phyloP scores from a whole-genome alignment of 2,888 invertebrate species.

The Anticlea derivata region DNA sequence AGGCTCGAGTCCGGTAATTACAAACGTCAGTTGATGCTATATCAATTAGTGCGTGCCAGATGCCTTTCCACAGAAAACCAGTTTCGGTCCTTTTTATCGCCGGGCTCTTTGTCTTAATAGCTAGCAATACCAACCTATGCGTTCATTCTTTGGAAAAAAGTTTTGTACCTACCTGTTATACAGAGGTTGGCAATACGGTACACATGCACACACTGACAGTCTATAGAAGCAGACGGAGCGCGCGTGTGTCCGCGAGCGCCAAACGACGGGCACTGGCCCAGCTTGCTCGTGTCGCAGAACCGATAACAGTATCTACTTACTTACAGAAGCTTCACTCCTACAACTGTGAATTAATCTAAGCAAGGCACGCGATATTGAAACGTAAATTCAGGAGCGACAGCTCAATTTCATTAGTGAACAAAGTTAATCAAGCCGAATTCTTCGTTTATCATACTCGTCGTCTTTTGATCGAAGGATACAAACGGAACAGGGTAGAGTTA shows the following conservation, averaged over 20 bases:
- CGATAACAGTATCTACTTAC: slow-evolving; percentile 2
- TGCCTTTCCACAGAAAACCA: slow-evolving; percentile 72
- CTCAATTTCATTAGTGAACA: background rate
- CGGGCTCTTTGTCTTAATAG: slow-evolving; percentile 60
- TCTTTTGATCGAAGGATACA: no score
- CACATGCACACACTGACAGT: slow-evolving; percentile 69
- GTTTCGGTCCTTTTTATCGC: slow-evolving; percentile 71
- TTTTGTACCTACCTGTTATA: slow-evolving; percentile 78
- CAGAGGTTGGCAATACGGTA: slow-evolving; percentile 73
- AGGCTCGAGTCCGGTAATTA: slow-evolving; percentile 52
- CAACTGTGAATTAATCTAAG: background rate
- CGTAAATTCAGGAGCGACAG: background rate
- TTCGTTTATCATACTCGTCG: no score
- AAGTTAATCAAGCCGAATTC: no score
- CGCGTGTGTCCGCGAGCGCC: slow-evolving; percentile 68
- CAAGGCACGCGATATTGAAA: background rate
- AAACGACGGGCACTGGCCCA: slow-evolving; percentile 70
- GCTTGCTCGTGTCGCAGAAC: slow-evolving; percentile 39
- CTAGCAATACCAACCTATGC: slow-evolving; percentile 34
- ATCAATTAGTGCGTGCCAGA: slow-evolving; percentile 79
- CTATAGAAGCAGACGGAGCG: slow-evolving; percentile 51
- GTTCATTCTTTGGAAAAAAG: slow-evolving; percentile 35
- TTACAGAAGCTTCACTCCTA: slow-evolving; percentile 13
- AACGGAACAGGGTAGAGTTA: no score
- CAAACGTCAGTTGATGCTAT: slow-evolving; percentile 66